phyloP scores from a whole-genome alignment of 2,113 vertebrate species.

The Synodontis membranacea region DNA sequence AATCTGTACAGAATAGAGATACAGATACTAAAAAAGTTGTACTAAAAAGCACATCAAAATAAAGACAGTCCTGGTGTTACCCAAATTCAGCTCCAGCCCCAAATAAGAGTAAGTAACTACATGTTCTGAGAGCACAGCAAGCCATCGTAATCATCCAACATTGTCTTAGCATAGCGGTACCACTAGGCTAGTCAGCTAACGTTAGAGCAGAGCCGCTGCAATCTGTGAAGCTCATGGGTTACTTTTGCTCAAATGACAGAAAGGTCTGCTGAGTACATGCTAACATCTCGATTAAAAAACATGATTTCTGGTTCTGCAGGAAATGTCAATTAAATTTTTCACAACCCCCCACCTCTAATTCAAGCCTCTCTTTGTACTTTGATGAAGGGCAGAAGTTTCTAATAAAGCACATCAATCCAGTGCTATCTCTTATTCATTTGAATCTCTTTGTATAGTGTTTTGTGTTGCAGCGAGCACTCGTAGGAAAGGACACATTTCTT shows the following conservation, averaged over 20 bases:
- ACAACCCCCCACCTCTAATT: not conserved
- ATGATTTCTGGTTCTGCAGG: not conserved
- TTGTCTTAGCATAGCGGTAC: not conserved
- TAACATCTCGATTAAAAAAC: not conserved
- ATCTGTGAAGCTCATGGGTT: not conserved
- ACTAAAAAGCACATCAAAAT: not conserved
- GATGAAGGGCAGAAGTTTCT: not conserved
- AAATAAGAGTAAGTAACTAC: not conserved
- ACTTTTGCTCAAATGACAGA: not conserved
- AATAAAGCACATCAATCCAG: constrained; percentile 11
- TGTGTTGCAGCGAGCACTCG: not conserved
- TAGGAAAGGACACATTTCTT: constrained; percentile 4
- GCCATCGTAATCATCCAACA: not conserved
- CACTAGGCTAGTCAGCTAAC: not conserved
- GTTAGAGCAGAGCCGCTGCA: not conserved
- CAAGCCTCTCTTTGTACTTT: not conserved
- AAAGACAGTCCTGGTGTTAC: not conserved
- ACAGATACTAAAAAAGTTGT: too few species aligned
- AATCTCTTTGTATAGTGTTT: not conserved
- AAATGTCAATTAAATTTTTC: not conserved
- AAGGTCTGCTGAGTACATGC: not conserved
- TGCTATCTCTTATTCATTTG: constrained; percentile 11
- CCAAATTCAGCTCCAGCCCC: not conserved
- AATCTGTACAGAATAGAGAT: too few species aligned
- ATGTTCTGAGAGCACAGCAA: not conserved